Evolutionary conservation across 1,140 invertebrate genomes (phyloP), one percentile per base, ranked within the genome.

Genomic region (Pogonus chalceus): DNA sequence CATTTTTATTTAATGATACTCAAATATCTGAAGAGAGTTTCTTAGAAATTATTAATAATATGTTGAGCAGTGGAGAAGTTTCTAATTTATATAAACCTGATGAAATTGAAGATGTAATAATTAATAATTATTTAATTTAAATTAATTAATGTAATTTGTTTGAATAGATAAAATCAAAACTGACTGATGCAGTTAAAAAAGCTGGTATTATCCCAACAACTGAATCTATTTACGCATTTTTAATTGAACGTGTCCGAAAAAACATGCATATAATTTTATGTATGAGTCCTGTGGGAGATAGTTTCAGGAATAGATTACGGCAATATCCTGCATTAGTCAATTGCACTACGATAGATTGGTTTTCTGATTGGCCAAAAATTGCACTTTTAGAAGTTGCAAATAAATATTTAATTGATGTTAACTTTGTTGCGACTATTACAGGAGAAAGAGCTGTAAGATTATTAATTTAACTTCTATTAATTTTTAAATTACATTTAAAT

Each of bases 261-360:
- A 87, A 91, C 70, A 71, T 94, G 63, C 88, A 90, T 65, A 79
- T 92, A 35, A 79, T 90, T 48, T 67, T 94, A 22, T 88, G 87
- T 64, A 87, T 94, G 81, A 92, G 85, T 65, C 88, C 90, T 2
- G 86, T 91, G 56, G 89, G 89, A 20, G 85, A 89, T 43, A 72
- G 75, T 58, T 85, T 80, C 66, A 82, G 88, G 65, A 85, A 84
- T 62, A 80, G 85, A 56, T 79, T 92, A 58, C 78, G 88, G 37
- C 87, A 90, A 71, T 92, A 90, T 72, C 89, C 90, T 22, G 82
- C 86, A 3, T 70, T 93, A 57, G 82, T 92, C 37, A 92, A 90
- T 72, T 84, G 82, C 60, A 88, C 87, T 2, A 92, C 88, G 2
- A 90, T 91, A 23, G 88, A 92, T 72, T 93, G 88, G 87, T 91